Conservation (phyloP, 2,113 vertebrate genomes). For the Rhipidura dahli region DNA sequence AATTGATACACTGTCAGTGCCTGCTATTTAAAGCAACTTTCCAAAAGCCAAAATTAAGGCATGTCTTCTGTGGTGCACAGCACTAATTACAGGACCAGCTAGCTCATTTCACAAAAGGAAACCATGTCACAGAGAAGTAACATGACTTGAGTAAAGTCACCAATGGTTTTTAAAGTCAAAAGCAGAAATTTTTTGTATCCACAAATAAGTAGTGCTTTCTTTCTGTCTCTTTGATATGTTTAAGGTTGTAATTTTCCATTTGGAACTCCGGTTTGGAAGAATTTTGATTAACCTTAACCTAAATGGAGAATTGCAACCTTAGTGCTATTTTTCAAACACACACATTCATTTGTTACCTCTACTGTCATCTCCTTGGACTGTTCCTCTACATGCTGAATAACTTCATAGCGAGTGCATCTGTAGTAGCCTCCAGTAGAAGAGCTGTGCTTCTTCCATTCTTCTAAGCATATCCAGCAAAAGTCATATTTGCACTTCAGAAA, state of each 20-base stretch:
- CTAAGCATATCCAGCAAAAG: constrained; percentile 99
- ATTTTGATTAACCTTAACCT: background rate
- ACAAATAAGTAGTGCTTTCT: background rate
- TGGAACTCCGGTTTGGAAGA: background rate
- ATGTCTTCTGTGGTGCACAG: background rate
- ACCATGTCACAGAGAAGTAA: background rate
- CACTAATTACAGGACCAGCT: background rate
- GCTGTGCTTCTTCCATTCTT: constrained; percentile 99
- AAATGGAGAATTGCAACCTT: background rate
- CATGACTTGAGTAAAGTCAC: background rate
- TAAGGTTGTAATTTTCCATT: background rate
- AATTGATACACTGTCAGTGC: background rate
- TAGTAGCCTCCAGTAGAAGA: constrained; percentile 98
- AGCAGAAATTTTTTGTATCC: background rate
- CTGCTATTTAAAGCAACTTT: background rate
- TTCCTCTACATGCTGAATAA: constrained; percentile 96
- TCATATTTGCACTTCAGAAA: constrained; percentile 92
- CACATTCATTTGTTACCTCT: constrained; percentile 77
- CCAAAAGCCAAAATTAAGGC: background rate
- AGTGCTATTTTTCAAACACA: background rate
- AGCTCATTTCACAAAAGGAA: background rate
- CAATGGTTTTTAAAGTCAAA: background rate
- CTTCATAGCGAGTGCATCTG: constrained; percentile 95
- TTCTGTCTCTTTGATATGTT: background rate
- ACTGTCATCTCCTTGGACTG: constrained; percentile 98